Percentiles rank a stretch among this genome's conserved stretches.
phyloP scores from a whole-genome alignment of 2,888 invertebrate species.

The Trachelus stipa region DNA sequence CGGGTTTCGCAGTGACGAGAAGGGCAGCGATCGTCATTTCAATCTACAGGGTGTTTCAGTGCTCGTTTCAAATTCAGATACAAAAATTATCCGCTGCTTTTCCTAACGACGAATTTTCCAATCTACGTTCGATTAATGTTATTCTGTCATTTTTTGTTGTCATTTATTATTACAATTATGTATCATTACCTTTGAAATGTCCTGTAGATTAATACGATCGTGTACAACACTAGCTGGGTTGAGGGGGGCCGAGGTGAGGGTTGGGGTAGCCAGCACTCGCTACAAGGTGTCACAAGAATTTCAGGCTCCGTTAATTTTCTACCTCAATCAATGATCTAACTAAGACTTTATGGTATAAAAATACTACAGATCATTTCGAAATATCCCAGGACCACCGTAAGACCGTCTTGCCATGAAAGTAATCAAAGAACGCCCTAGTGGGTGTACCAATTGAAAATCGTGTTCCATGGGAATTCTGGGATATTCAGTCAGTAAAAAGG shows the following conservation, averaged over 20 bases:
- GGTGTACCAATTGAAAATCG: background rate
- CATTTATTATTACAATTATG: background rate
- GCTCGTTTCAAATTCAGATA: background rate
- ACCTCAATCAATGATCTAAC: constrained; percentile 26
- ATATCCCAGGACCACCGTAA: background rate
- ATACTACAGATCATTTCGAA: background rate
- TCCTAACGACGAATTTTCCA: background rate
- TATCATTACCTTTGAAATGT: constrained; percentile 4
- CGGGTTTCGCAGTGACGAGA: background rate
- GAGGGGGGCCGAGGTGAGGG: constrained; percentile 63
- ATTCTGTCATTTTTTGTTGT: background rate
- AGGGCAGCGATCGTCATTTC: background rate
- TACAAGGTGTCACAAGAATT: constrained; percentile 53
- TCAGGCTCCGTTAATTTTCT: constrained; percentile 46
- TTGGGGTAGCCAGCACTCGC: constrained; percentile 62
- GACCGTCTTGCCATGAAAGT: background rate
- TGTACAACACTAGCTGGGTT: constrained; percentile 56
- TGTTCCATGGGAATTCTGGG: background rate
- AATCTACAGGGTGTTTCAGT: background rate
- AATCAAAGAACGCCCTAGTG: background rate
- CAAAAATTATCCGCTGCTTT: background rate
- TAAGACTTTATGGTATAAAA: background rate
- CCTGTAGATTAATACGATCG: constrained; percentile 17
- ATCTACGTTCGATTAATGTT: background rate
- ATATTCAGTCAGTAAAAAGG: background rate